phyloP scores from a whole-genome alignment of 2,113 vertebrate species.

The Tachysurus vachellii region DNA sequence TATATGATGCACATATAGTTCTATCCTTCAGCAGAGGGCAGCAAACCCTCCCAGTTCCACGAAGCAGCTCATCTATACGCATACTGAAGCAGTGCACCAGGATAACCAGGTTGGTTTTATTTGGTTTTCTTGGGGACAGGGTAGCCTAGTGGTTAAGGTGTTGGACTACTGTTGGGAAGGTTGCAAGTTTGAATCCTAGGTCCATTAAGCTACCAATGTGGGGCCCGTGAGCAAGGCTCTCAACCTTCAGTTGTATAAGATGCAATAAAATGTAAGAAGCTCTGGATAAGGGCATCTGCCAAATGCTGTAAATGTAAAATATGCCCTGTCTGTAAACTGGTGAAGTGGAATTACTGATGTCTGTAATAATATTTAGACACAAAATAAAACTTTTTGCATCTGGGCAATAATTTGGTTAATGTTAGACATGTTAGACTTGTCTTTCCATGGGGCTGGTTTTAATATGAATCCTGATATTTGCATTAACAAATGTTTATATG shows the following conservation, averaged over 20 bases:
- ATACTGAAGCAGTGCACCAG: background rate
- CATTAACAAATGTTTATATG: background rate
- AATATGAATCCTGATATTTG: background rate
- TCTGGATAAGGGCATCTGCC: too few species aligned
- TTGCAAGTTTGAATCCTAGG: too few species aligned
- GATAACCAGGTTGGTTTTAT: background rate
- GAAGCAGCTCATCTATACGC: background rate
- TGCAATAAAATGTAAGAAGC: too few species aligned
- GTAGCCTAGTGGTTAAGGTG: too few species aligned
- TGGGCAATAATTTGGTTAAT: background rate
- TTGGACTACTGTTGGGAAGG: too few species aligned
- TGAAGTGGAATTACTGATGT: background rate
- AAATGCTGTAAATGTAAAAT: background rate
- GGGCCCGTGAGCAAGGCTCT: too few species aligned
- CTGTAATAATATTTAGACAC: background rate
- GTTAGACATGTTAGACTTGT: background rate
- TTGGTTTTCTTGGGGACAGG: too few species aligned
- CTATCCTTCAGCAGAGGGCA: slow-evolving; percentile 21
- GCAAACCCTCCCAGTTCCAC: background rate
- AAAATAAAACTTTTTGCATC: background rate
- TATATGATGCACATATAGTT: background rate
- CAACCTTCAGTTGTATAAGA: too few species aligned
- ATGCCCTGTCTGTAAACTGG: background rate
- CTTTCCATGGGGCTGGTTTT: background rate
- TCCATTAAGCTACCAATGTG: too few species aligned